These are phyloP conservation scores for Mico argentatus DNA, from an alignment of 2,797 vertebrate genomes.

Conservation along the genomic window DNA sequence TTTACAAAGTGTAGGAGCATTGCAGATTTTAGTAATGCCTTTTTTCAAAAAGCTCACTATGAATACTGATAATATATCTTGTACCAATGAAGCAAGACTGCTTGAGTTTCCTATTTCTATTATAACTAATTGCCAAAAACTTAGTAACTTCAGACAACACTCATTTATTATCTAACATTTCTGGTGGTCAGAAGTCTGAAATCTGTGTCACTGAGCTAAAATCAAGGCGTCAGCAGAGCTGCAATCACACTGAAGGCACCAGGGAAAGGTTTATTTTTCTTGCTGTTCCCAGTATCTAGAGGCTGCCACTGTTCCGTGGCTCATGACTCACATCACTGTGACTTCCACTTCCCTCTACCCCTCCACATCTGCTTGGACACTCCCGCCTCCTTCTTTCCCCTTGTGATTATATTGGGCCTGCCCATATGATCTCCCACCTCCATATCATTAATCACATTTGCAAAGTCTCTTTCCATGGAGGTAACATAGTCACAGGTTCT, in stretches of 20 bases:
- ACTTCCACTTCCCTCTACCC: background rate
- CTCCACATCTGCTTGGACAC: background rate
- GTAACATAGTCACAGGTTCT: background rate
- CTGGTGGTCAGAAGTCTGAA: background rate
- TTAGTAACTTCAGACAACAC: background rate
- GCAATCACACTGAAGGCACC: background rate
- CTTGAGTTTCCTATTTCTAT: background rate
- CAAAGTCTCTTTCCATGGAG: background rate
- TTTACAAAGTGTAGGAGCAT: background rate
- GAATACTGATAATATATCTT: constrained; percentile 49
- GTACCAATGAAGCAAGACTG: constrained; percentile 58
- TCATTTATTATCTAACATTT: background rate
- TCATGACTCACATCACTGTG: background rate
- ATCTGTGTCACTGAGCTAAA: background rate
- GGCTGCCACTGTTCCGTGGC: background rate
- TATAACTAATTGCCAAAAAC: background rate
- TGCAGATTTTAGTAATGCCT: background rate
- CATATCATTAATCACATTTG: background rate
- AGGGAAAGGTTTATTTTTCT: background rate
- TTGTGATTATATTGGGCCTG: background rate
- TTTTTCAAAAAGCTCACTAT: background rate
- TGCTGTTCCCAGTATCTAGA: background rate
- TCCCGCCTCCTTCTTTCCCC: background rate
- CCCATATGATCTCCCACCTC: background rate
- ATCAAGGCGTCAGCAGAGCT: background rate